Evolutionary conservation across 2,888 invertebrate species (phyloP).

Genomic region (Amblyjoppa fuscipennis): DNA sequence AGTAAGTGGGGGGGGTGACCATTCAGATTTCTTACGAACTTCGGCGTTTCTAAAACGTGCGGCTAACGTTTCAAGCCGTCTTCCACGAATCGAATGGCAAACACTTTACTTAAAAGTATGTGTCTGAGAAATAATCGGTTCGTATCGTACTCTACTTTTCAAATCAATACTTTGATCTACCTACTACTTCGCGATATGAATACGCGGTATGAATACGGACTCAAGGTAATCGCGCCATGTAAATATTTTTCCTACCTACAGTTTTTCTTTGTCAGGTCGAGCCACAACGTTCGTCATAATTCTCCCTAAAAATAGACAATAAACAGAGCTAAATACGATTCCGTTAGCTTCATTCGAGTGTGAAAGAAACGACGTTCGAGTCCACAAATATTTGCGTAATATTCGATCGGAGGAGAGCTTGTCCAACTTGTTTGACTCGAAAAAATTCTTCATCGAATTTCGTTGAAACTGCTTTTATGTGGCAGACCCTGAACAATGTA

Average conservation of each 20-base stretch:
- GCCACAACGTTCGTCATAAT: background rate
- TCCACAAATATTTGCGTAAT: background rate
- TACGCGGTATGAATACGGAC: background rate
- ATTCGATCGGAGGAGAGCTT: background rate
- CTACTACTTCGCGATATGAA: background rate
- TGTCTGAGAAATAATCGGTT: background rate
- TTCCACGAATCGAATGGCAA: background rate
- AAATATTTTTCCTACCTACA: background rate
- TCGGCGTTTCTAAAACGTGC: background rate
- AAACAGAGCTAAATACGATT: background rate
- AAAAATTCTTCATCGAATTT: background rate
- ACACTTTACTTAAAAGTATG: background rate
- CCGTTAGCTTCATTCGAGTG: too few species aligned
- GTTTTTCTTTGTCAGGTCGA: background rate
- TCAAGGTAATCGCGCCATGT: background rate
- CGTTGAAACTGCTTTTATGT: background rate
- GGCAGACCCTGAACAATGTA: background rate
- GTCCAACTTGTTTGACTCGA: background rate
- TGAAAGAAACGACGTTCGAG: too few species aligned
- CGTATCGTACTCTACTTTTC: background rate
- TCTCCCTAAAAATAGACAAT: background rate
- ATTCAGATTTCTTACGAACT: background rate
- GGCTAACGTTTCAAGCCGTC: background rate
- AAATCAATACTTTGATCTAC: background rate
- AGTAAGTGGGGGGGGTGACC: too few species aligned